Evolutionary conservation across 1,140 invertebrate genomes (phyloP).

Genomic region (Aleiodes sp.): DNA sequence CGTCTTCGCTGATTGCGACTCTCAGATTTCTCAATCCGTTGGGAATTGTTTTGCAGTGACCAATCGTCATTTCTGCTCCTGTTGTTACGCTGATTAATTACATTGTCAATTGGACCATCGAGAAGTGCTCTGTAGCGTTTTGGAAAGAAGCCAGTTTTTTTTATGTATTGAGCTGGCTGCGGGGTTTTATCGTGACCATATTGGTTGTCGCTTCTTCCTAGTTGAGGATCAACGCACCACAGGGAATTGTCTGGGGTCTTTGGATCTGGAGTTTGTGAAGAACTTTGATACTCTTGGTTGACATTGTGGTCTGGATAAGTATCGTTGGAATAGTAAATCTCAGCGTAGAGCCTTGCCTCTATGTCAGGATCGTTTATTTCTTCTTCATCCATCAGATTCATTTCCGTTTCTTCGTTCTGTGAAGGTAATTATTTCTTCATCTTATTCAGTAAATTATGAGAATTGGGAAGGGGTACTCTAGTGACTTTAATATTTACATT

Average conservation of each 20-base stretch:
- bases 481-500: not conserved
- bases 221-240: not conserved
- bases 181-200: no score
- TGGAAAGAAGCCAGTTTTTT: no score
- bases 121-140: no score
- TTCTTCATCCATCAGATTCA: conserved; percentile 23
- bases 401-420: not conserved
- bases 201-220: no score
- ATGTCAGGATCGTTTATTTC: conserved; percentile 42
- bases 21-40: no score
- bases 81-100: no score
- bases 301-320: conserved; percentile 23
- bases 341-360: conserved; percentile 48
- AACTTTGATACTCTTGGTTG: not conserved
- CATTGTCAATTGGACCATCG: no score
- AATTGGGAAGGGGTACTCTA: not conserved
- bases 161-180: no score
- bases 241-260: not conserved
- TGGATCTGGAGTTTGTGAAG: not conserved
- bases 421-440: not conserved
- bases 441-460: no score
- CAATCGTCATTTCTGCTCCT: no score
- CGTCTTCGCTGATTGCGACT: not conserved
- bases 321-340: conserved; percentile 50
- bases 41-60: no score